Conservation (phyloP, 2,113 vertebrate genomes). For the Telmatochromis brichardi region DNA sequence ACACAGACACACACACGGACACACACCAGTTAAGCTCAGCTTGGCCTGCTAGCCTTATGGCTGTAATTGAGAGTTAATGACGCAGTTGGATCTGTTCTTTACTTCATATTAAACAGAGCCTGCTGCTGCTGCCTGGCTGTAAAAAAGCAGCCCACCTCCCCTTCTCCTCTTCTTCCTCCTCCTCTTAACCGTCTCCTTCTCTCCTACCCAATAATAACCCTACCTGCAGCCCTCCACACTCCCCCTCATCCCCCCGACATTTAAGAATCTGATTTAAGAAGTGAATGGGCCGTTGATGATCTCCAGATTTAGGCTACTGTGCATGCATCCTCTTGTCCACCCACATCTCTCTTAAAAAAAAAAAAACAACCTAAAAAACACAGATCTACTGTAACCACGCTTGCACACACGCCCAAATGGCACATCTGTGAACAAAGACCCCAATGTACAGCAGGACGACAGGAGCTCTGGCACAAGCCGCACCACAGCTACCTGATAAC, state of each 20-base stretch:
- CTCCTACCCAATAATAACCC: neutral
- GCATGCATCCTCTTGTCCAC: neutral
- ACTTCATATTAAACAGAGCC: constrained; percentile 70
- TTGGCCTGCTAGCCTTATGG: constrained; percentile 57
- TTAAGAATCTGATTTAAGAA: constrained; percentile 85
- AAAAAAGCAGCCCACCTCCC: constrained; percentile 46
- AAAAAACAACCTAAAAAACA: neutral
- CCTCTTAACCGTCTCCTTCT: neutral
- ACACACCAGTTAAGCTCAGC: constrained; percentile 12
- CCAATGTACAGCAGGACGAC: constrained; percentile 75
- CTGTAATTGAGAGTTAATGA: constrained; percentile 73
- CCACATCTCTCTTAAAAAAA: neutral
- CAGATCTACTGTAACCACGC: neutral
- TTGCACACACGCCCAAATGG: constrained; percentile 57
- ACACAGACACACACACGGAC: neutral
- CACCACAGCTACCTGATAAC: constrained; percentile 78
- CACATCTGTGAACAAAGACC: constrained; percentile 83
- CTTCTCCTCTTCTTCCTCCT: neutral
- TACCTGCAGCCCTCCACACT: neutral
- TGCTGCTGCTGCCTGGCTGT: constrained; percentile 59
- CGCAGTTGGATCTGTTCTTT: constrained; percentile 70
- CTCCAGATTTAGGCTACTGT: constrained; percentile 50
- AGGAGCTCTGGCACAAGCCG: constrained; percentile 69
- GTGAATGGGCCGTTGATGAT: constrained; percentile 65
- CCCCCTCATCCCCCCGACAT: constrained; percentile 71